These are phyloP conservation scores for Diaprepes abbreviatus DNA, from an alignment of 2,888 invertebrate genomes.

Conservation along the genomic window DNA sequence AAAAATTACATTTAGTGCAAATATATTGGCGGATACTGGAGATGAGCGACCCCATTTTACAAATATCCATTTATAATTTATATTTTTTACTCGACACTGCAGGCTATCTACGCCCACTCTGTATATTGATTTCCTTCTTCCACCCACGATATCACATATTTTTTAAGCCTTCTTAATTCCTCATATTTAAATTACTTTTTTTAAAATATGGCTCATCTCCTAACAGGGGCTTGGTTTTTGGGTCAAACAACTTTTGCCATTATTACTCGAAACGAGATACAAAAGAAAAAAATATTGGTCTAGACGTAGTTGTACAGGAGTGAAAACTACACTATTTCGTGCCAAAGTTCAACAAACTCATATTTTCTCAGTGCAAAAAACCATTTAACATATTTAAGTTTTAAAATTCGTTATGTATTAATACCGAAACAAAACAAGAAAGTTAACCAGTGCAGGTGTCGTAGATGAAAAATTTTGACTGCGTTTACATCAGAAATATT, in stretches of 20 bases:
- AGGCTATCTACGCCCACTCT: too few relatives aligned
- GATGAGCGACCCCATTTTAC: too few relatives aligned
- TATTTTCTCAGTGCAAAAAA: constrained; percentile 6
- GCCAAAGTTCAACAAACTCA: constrained; percentile 20
- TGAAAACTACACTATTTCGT: not conserved
- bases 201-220: too few relatives aligned
- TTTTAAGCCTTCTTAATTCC: too few relatives aligned
- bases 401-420: constrained; percentile 6
- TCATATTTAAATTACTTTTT: not conserved
- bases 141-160: too few relatives aligned
- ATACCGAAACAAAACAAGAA: constrained; percentile 15
- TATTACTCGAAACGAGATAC: not conserved
- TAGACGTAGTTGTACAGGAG: constrained; percentile 3
- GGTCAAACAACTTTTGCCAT: not conserved
- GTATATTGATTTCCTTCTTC: too few relatives aligned
- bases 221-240: not conserved
- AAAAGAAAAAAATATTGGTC: not conserved
- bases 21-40: too few relatives aligned
- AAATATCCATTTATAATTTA: too few relatives aligned
- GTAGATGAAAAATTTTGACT: not conserved
- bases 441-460: not conserved
- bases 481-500: too few relatives aligned
- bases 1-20: too few relatives aligned
- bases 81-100: too few relatives aligned
- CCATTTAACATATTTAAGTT: constrained; percentile 4